These are phyloP conservation scores for Cebidichthys violaceus DNA, from an alignment of 2,113 vertebrate species.

Conservation along the genomic window DNA sequence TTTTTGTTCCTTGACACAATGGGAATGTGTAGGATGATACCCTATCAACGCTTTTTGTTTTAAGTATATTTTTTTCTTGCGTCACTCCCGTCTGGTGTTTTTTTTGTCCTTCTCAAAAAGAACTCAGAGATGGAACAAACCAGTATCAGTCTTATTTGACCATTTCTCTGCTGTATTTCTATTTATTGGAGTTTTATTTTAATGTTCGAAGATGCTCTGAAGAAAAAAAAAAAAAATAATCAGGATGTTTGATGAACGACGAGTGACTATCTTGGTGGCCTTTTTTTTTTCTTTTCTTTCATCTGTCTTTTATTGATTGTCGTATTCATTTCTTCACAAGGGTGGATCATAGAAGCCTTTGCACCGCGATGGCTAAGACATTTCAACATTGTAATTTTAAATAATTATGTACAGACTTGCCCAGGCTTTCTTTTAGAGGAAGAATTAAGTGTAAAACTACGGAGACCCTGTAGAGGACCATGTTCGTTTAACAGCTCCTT, in stretches of 20 bases:
- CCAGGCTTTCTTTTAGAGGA: constrained; percentile 59
- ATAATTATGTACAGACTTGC: constrained; percentile 73
- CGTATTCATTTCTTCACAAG: constrained; percentile 56
- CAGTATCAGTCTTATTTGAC: constrained; percentile 82
- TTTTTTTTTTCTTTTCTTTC: constrained; percentile 71
- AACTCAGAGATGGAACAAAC: constrained; percentile 80
- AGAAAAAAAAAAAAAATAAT: constrained; percentile 70
- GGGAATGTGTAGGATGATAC: constrained; percentile 66
- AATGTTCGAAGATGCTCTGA: constrained; percentile 73
- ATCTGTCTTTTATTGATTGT: constrained; percentile 73
- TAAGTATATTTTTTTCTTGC: constrained; percentile 26
- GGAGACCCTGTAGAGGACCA: constrained; percentile 71
- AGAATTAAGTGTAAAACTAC: constrained; percentile 56
- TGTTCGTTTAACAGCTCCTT: constrained; percentile 65
- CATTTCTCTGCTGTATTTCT: constrained; percentile 85
- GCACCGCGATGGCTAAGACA: constrained; percentile 61
- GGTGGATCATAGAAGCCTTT: constrained; percentile 66
- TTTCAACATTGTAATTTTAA: constrained; percentile 79
- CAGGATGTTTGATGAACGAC: constrained; percentile 70
- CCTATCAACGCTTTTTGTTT: constrained; percentile 50
- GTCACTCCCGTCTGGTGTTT: constrained; percentile 76
- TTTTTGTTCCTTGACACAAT: constrained; percentile 57
- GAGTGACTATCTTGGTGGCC: constrained; percentile 67
- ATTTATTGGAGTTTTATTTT: constrained; percentile 84
- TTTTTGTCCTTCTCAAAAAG: constrained; percentile 79